Evolutionary conservation across 1,140 invertebrate species (phyloP), one percentile per base, ranked within the genome.

Genomic region (Saccostrea glomerata): DNA sequence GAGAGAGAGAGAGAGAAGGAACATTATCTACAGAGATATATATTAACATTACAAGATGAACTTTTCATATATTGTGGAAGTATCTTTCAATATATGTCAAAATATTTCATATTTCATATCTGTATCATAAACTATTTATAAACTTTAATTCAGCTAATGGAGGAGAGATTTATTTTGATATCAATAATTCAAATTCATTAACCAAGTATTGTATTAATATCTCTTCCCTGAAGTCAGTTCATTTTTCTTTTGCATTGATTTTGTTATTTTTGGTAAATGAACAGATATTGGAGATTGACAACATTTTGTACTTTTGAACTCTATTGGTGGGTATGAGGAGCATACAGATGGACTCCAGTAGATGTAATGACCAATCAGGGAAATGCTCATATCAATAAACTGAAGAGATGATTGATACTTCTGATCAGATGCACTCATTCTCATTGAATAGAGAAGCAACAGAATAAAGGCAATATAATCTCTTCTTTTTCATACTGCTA

Each of bases 301-400:
- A 23, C 40, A 84, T n/a, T 25, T 55, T 55, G 47, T n/a, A 84
- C 55, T 84, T 56, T 55, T 25, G 40, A 84, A 84, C 54, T 55
- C 47, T 84, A n/a, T 55, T 17, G 47, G 17, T 56, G 15, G 20
- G 17, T 56, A 9, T 47, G 20, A 56, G 23, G 47, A 55, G 55
- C 23, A 25, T 84, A 55, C 2, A 55, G 23, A 84, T 55, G 9
- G 47, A 47, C 47, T 47, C 47, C 47, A 47, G 47, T 47, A 47
- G 47, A 55, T 25, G n/a, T 63, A 63, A 63, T n/a, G n/a, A 17
- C 17, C 58, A 63, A 20, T 63, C 15, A 63, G 58, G 58, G 58
- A 63, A 20, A 63, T 63, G n/a, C 17, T 20, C 15, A 63, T 20
- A 63, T 63, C 58, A 63, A 63, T n/a, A 63, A 63, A 63, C 9